Base-by-base conservation (phyloP, 2,113 vertebrate genomes). In the Condylura cristata region DNA sequence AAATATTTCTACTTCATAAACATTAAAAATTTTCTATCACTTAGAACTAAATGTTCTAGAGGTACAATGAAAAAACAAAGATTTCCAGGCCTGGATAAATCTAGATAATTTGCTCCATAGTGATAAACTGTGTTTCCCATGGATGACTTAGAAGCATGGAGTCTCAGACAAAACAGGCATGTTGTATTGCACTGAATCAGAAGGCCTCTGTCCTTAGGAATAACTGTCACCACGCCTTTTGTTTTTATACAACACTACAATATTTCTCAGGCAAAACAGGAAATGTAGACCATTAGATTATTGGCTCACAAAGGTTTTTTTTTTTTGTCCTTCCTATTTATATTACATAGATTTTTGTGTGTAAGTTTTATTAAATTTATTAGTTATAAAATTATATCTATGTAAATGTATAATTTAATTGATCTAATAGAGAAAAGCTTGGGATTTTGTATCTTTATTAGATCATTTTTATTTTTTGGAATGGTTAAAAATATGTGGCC, bases 1-100 rank as follows among this genome's bases (percentile, higher is more conserved):
- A 46, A 85, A 74, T 53, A 89, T 78, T 97, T 96, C 81, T 8
- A 24, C 96, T 95, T 93, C 32, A 66, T 88, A 72, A 89, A 56
- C 96, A 78, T 89, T 72, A 92, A 79, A 86, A 96, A 95, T 95
- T 96, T 82, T 44, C 51, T 87, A 92, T 94, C 93, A 48, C 89
- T 92, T 93, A 75, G 72, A 90, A 85, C 41, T 94, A 79, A 76
- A 88, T 91, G 56, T 94, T 88, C 56, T 94, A 58, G 92, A 78
- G 76, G 87, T 74, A 48, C 91, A 71, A 90, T 93, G 89, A 91
- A 87, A 96, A 92, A 86, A 95, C 89, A 90, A 92, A 91, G 93
- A 86, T 83, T 82, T 63, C 91, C 63, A 92, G 75, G 56, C 80
- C 30, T 89, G 76, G 58, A 74, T 93, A 95, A 89, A 87, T 91